These are phyloP conservation scores for Bubo bubo DNA, from an alignment of 2,113 vertebrate species.

Conservation along the genomic window DNA sequence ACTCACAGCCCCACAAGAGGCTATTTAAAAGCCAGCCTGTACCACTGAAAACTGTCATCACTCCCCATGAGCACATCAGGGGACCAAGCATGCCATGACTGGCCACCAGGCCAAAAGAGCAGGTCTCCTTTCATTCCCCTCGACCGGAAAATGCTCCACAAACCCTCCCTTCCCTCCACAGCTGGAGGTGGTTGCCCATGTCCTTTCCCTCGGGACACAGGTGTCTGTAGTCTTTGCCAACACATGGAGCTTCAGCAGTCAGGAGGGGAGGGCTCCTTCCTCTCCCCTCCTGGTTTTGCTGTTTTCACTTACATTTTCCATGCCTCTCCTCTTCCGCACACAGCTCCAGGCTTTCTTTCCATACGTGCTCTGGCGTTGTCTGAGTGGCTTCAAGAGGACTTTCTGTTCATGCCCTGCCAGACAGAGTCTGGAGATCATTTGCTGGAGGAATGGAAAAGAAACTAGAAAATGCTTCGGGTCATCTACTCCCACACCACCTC, in stretches of 20 bases:
- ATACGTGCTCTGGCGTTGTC: rapidly evolving
- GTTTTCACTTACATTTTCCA: background rate
- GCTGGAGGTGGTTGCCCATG: background rate
- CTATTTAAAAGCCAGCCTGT: background rate
- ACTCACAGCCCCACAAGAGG: background rate
- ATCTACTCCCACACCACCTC: background rate
- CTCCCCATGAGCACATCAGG: background rate
- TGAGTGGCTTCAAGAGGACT: background rate
- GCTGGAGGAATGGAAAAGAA: background rate
- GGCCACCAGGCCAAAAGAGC: background rate
- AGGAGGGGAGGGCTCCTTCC: background rate
- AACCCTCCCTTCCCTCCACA: background rate
- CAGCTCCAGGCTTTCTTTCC: background rate
- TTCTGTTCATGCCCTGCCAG: rapidly evolving
- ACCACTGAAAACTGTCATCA: too few species aligned
- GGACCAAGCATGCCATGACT: background rate
- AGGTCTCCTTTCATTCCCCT: background rate
- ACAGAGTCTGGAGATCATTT: background rate
- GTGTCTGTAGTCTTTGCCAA: background rate
- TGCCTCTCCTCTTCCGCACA: background rate
- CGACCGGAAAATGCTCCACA: background rate
- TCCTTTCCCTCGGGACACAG: background rate
- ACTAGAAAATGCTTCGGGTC: background rate
- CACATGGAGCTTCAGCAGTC: background rate
- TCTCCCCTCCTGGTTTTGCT: background rate